These are phyloP conservation scores for Melieria crassipennis DNA, from an alignment of 2,888 invertebrate genomes.

Conservation along the genomic window DNA sequence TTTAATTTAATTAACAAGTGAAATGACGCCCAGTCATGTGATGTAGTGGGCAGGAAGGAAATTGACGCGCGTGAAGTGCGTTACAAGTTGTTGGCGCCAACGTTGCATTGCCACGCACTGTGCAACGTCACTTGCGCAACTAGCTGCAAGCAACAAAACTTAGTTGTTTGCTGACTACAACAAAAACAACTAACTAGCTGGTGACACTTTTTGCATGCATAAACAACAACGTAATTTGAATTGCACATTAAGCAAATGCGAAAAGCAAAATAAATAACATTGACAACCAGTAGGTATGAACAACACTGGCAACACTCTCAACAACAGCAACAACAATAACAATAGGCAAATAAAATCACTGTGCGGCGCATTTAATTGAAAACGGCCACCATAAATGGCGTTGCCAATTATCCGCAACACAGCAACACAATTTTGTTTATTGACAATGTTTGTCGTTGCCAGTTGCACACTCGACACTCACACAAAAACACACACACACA, in stretches of 20 bases:
- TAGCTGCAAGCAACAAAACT: too few species aligned
- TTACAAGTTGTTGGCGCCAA: too few species aligned
- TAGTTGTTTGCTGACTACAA: conserved; percentile 16
- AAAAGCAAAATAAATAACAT: too few species aligned
- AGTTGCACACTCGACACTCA: conserved; percentile 35
- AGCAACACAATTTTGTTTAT: neutral
- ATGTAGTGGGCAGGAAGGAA: too few species aligned
- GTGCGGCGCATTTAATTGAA: conserved; percentile 51
- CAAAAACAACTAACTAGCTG: conserved; percentile 8
- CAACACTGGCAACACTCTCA: conserved; percentile 4
- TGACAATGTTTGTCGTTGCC: conserved; percentile 26
- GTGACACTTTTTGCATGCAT: neutral
- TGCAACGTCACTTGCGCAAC: too few species aligned
- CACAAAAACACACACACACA: neutral
- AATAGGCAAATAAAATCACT: conserved; percentile 20
- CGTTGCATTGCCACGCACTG: too few species aligned
- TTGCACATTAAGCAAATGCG: conserved; percentile 19
- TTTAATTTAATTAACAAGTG: conserved; percentile 27
- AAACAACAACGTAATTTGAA: conserved; percentile 30
- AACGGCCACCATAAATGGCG: conserved; percentile 46
- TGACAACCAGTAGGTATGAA: neutral
- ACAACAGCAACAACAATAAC: neutral
- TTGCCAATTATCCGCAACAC: conserved; percentile 41
- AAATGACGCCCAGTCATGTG: too few species aligned
- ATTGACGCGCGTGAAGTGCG: too few species aligned